phyloP scores from a whole-genome alignment of 2,888 invertebrate species.

The Maniola hyperantus region DNA sequence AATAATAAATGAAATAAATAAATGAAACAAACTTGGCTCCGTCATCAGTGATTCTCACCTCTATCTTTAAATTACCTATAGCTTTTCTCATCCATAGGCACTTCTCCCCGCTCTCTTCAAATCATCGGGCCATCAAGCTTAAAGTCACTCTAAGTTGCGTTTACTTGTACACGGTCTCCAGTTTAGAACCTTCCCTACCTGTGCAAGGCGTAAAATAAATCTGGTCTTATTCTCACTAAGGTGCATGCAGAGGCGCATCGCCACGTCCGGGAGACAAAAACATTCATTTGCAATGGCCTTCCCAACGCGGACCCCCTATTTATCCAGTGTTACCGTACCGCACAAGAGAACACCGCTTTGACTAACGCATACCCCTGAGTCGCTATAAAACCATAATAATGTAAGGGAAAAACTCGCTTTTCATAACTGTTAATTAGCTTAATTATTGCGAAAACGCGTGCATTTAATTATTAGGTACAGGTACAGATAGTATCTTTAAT shows the following conservation, averaged over 20 bases:
- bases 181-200: neutral
- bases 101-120: neutral
- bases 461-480: conserved; percentile 13
- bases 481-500: neutral
- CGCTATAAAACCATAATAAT: conserved; percentile 61
- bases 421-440: conserved; percentile 61
- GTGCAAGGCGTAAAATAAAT: neutral
- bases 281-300: conserved; percentile 74
- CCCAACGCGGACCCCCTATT: conserved; percentile 62
- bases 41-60: too few relatives aligned
- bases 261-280: conserved; percentile 61
- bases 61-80: neutral
- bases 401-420: conserved; percentile 54
- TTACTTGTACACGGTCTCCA: neutral
- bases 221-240: conserved; percentile 55
- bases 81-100: neutral
- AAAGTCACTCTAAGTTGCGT: neutral
- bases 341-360: conserved; percentile 69
- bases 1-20: too few relatives aligned
- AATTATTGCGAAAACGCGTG: conserved; percentile 37
- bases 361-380: conserved; percentile 56
- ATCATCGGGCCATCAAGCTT: neutral
- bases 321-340: conserved; percentile 70
- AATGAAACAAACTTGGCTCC: too few relatives aligned
- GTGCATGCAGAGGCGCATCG: conserved; percentile 54